phyloP scores from a whole-genome alignment of 2,113 vertebrate genomes.

The Callocephalon fimbriatum region DNA sequence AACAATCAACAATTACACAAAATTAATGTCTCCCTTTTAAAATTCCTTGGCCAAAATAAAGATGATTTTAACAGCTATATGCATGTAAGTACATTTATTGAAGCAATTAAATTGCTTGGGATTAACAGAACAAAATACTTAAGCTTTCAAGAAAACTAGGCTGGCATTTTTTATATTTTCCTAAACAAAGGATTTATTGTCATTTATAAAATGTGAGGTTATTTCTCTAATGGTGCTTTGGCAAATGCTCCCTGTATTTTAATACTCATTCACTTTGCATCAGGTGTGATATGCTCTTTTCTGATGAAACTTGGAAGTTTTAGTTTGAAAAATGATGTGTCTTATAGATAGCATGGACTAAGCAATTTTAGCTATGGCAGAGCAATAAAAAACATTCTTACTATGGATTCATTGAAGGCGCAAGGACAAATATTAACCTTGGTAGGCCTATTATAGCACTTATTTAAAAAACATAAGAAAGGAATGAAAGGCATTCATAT shows the following conservation, averaged over 20 bases:
- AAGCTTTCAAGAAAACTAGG: background rate
- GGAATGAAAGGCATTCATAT: constrained; percentile 59
- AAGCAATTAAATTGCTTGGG: background rate
- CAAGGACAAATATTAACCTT: constrained; percentile 81
- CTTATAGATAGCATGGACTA: constrained; percentile 68
- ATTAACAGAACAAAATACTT: background rate
- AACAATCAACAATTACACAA: background rate
- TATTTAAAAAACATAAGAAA: constrained; percentile 65
- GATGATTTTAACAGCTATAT: background rate
- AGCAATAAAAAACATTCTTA: constrained; percentile 77
- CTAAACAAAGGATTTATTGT: background rate
- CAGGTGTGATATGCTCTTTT: constrained; percentile 54
- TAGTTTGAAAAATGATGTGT: constrained; percentile 77
- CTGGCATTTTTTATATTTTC: background rate
- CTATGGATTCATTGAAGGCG: constrained; percentile 69
- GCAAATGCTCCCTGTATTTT: background rate
- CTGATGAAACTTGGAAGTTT: constrained; percentile 69
- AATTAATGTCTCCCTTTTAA: background rate
- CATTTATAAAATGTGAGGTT: background rate
- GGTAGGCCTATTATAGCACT: constrained; percentile 71
- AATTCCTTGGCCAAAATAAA: background rate
- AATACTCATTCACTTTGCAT: constrained; percentile 62
- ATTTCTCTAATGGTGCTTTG: constrained; percentile 10
- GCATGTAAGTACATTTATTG: background rate
- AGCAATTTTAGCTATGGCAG: constrained; percentile 77